phyloP scores from a whole-genome alignment of 2,888 invertebrate genomes.

The Dysmachus trigonus region DNA sequence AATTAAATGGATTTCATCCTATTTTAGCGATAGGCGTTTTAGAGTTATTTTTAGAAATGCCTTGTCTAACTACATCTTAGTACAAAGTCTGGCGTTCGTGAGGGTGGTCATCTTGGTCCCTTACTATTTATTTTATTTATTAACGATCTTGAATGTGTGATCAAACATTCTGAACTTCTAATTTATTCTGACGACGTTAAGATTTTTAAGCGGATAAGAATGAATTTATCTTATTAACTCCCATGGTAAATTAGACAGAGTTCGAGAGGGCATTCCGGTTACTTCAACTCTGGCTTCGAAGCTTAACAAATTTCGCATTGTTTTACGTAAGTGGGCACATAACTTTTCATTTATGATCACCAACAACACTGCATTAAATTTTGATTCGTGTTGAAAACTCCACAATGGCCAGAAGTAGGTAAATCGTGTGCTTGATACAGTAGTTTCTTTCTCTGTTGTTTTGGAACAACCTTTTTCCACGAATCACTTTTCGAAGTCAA shows the following conservation, averaged over 20 bases:
- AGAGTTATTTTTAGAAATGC: no score
- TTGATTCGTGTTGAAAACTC: neutral
- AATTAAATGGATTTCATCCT: no score
- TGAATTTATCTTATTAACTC: slow-evolving; percentile 41
- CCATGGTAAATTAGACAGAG: neutral
- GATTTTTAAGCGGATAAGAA: no score
- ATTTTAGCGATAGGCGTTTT: no score
- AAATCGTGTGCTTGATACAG: neutral
- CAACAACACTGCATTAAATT: neutral
- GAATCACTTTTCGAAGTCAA: neutral
- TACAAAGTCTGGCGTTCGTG: no score
- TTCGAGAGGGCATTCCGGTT: neutral
- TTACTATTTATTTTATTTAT: no score
- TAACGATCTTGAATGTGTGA: no score
- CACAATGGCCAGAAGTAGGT: neutral
- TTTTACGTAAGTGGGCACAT: neutral
- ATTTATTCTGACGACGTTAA: no score
- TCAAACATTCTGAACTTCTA: no score
- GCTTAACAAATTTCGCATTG: neutral
- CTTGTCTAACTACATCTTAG: no score
- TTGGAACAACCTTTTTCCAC: neutral
- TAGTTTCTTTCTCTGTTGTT: no score
- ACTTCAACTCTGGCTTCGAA: neutral
- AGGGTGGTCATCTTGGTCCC: no score
- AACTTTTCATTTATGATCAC: neutral